phyloP scores from a whole-genome alignment of 2,113 vertebrate species.

The Cisticola juncidis region DNA sequence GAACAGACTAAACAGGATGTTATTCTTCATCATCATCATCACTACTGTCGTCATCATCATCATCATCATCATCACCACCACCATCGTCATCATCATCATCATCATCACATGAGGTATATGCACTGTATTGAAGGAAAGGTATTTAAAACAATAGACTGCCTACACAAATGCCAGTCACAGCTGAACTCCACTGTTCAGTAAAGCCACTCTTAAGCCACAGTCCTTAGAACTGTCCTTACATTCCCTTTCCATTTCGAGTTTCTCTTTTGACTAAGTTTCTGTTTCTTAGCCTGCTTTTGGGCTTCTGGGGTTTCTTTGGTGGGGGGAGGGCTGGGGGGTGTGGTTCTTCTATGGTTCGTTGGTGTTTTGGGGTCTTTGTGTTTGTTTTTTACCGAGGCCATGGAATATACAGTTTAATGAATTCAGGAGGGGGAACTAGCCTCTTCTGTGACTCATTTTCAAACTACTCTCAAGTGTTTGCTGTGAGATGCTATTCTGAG shows the following conservation, averaged over 20 bases:
- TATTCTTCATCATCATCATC: background rate
- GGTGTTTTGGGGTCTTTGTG: background rate
- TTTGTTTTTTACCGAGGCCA: background rate
- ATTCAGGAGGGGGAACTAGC: background rate
- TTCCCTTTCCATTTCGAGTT: background rate
- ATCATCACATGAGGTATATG: background rate
- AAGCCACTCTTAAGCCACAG: background rate
- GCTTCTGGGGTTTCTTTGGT: background rate
- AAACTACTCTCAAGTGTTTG: background rate
- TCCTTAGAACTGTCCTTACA: background rate
- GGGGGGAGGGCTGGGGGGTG: rapidly evolving
- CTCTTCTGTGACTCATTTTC: slow-evolving; percentile 25
- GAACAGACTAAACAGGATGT: background rate
- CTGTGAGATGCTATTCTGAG: slow-evolving; percentile 19
- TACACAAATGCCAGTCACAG: background rate
- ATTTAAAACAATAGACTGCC: background rate
- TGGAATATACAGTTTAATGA: background rate
- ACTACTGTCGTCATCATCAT: background rate
- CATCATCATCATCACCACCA: background rate
- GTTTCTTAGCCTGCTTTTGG: background rate
- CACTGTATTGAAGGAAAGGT: background rate
- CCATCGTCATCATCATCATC: too few relatives aligned
- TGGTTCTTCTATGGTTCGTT: background rate
- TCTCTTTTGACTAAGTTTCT: background rate
- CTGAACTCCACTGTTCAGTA: background rate